These are phyloP conservation scores for Sycophila texana DNA, from an alignment of 2,888 invertebrate genomes.

Conservation along the genomic window DNA sequence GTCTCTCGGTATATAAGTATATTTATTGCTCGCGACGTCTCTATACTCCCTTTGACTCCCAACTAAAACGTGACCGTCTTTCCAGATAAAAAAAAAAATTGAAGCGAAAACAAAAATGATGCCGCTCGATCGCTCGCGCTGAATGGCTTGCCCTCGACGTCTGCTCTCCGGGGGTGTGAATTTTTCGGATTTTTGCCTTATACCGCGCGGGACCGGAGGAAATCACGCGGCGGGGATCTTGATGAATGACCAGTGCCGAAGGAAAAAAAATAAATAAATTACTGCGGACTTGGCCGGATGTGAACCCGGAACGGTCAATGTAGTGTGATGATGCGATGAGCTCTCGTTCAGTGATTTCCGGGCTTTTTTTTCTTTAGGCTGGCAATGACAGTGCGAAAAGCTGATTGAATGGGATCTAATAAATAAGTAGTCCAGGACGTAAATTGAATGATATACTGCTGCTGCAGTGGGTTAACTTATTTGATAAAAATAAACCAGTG, in stretches of 20 bases:
- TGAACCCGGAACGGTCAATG: conserved; percentile 31
- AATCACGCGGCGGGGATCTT: conserved; percentile 38
- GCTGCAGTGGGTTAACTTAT: too few species aligned
- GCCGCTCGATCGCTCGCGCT: conserved; percentile 24
- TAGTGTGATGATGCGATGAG: conserved; percentile 45
- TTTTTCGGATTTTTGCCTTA: conserved; percentile 37
- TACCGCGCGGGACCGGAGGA: conserved; percentile 14
- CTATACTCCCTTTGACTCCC: conserved; percentile 16
- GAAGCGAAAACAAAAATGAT: neutral
- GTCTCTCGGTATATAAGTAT: too few species aligned
- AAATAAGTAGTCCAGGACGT: too few species aligned
- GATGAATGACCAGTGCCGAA: conserved; percentile 30
- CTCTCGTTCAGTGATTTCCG: neutral
- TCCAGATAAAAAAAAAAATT: neutral
- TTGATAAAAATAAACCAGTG: too few species aligned
- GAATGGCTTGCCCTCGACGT: neutral
- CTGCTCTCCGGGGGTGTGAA: neutral
- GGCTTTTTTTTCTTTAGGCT: conserved; percentile 6
- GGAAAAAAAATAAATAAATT: conserved; percentile 20
- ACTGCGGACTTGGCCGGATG: neutral
- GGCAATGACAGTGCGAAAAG: neutral
- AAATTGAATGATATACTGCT: too few species aligned
- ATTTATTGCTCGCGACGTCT: conserved; percentile 6
- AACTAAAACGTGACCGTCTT: neutral
- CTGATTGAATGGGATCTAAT: neutral